Evolutionary conservation across 1,140 invertebrate genomes (phyloP).

Genomic region (Platorchestia sp.): DNA sequence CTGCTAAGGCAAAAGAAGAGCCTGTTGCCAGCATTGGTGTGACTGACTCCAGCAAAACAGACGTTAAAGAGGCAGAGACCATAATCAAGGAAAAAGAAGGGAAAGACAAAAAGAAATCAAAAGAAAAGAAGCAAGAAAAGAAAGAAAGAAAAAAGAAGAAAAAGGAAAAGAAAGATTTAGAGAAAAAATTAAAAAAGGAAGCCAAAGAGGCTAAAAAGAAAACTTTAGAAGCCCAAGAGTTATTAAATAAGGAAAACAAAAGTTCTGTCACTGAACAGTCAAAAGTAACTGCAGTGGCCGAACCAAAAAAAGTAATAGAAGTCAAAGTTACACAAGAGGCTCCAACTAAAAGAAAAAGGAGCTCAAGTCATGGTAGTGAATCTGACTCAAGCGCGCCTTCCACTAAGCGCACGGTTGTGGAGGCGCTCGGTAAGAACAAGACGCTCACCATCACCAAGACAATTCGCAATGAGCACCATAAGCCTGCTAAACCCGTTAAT

Average conservation of each 20-base stretch:
- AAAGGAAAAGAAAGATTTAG: conserved; percentile 63
- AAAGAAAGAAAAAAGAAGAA: conserved; percentile 62
- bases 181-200: conserved; percentile 62
- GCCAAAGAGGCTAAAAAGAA: conserved; percentile 62
- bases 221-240: conserved; percentile 56
- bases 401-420: conserved; percentile 1
- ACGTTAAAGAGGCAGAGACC: conserved; percentile 57
- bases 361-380: conserved; percentile 9
- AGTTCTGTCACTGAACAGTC: conserved; percentile 42
- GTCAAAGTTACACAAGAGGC: not conserved
- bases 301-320: not conserved
- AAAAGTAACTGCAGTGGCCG: conserved; percentile 50
- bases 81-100: conserved; percentile 60
- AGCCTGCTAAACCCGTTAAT: not conserved
- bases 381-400: not conserved
- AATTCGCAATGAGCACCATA: conserved; percentile 49
- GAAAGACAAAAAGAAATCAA: conserved; percentile 59
- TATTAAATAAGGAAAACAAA: conserved; percentile 56
- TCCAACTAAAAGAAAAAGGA: not conserved
- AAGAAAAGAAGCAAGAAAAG: conserved; percentile 61
- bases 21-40: not conserved
- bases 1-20: not conserved
- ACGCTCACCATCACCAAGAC: conserved; percentile 36
- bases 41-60: conserved; percentile 14
- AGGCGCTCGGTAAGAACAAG: not conserved